Conservation (phyloP, 1,140 invertebrate genomes). For the Pantala flavescens region DNA sequence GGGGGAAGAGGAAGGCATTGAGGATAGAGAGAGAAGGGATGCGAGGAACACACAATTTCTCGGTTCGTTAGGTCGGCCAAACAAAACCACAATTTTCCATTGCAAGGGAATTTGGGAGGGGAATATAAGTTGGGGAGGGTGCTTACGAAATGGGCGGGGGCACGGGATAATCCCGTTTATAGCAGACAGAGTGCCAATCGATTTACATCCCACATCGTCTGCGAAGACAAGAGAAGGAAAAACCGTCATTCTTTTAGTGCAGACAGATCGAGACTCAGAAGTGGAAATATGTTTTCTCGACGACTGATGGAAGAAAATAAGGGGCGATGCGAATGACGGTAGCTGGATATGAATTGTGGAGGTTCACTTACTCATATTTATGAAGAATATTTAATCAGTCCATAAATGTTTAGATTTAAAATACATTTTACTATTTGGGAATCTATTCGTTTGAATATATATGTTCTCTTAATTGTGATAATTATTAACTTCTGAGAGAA, state of each 20-base stretch:
- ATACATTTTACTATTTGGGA: too few species aligned
- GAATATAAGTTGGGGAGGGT: neutral
- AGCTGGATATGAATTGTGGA: too few species aligned
- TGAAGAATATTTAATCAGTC: too few species aligned
- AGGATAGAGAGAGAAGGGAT: neutral
- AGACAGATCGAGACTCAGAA: too few species aligned
- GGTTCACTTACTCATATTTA: too few species aligned
- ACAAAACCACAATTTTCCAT: constrained; percentile 10
- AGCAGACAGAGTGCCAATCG: neutral
- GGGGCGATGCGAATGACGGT: too few species aligned
- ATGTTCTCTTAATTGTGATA: too few species aligned
- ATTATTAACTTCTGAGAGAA: too few species aligned
- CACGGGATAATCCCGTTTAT: neutral
- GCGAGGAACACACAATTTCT: constrained; percentile 8
- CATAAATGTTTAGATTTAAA: too few species aligned
- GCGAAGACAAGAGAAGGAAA: neutral
- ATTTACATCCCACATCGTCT: constrained; percentile 1
- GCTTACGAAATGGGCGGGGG: neutral
- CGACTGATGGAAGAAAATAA: too few species aligned
- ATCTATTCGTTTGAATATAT: too few species aligned
- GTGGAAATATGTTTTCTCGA: too few species aligned
- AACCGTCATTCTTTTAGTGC: neutral
- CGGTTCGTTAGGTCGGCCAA: constrained; percentile 6
- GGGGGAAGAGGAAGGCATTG: neutral
- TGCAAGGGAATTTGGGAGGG: neutral